phyloP scores from a whole-genome alignment of 2,797 vertebrate species.

The Mormyrops boulengeri region DNA sequence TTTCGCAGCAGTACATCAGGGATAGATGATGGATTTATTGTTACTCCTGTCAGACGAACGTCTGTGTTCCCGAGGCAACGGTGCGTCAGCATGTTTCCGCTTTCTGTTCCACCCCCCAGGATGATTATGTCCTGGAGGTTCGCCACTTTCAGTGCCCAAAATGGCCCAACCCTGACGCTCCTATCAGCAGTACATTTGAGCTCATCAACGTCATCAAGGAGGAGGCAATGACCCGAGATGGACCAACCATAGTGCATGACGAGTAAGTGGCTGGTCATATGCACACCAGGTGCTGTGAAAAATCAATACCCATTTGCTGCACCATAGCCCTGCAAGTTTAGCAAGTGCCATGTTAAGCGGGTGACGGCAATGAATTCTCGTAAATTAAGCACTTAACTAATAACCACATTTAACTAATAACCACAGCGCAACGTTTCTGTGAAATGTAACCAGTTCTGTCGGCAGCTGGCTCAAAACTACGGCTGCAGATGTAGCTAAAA shows the following conservation, averaged over 20 bases:
- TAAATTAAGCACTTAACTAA: neutral
- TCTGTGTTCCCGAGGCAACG: neutral
- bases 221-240: constrained; percentile 94
- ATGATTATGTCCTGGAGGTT: constrained; percentile 96
- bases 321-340: neutral
- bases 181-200: constrained; percentile 94
- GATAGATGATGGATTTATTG: neutral
- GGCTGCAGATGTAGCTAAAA: neutral
- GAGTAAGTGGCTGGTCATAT: constrained; percentile 67
- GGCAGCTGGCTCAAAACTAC: neutral
- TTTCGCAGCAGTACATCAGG: neutral
- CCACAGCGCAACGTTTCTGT: neutral
- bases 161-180: constrained; percentile 94
- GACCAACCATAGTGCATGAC: constrained; percentile 95
- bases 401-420: constrained; percentile 9
- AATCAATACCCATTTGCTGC: neutral
- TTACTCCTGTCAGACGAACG: neutral
- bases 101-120: constrained; percentile 55
- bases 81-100: neutral
- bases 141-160: constrained; percentile 98
- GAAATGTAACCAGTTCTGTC: neutral
- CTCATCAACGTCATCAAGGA: constrained; percentile 98
- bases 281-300: neutral
- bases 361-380: neutral
- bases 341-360: neutral